Percentiles rank a stretch among this genome's conserved stretches.
phyloP scores from a whole-genome alignment of 1,140 invertebrate species.

The Orius laevigatus region DNA sequence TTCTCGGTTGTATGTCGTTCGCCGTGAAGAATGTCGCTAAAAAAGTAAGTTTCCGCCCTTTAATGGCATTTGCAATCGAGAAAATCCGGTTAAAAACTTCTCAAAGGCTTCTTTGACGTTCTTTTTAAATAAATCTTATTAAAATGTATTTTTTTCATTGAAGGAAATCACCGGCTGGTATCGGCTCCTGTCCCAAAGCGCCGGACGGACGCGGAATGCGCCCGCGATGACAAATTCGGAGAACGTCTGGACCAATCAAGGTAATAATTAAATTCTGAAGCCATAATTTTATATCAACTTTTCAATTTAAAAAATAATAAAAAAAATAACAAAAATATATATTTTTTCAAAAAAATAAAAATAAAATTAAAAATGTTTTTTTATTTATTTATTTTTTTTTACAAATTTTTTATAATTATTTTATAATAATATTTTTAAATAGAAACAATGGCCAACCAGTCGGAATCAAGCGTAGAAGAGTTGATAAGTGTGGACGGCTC shows the following conservation, averaged over 20 bases:
- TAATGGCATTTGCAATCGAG: background rate
- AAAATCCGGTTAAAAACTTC: background rate
- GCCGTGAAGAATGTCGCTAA: constrained; percentile 40
- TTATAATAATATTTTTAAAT: background rate
- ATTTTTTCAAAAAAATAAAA: background rate
- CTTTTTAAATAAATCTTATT: background rate
- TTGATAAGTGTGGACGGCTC: constrained; percentile 20
- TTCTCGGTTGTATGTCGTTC: constrained; percentile 50
- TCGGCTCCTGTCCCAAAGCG: constrained; percentile 31
- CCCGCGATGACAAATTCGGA: constrained; percentile 16
- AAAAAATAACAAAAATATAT: too few relatives aligned
- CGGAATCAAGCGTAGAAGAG: constrained; percentile 22
- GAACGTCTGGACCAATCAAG: constrained; percentile 7
- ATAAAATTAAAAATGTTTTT: background rate
- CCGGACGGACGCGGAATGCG: constrained; percentile 26
- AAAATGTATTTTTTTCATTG: constrained; percentile 12
- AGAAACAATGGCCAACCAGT: constrained; percentile 21
- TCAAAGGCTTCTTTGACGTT: background rate
- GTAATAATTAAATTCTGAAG: too few relatives aligned
- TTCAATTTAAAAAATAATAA: too few relatives aligned
- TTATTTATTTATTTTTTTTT: too few relatives aligned
- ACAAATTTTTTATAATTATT: background rate
- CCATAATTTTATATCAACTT: too few relatives aligned
- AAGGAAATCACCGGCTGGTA: constrained; percentile 33
- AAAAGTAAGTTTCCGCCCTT: constrained; percentile 34